phyloP scores from a whole-genome alignment of 2,888 invertebrate species.

The Isoperla grammatica region DNA sequence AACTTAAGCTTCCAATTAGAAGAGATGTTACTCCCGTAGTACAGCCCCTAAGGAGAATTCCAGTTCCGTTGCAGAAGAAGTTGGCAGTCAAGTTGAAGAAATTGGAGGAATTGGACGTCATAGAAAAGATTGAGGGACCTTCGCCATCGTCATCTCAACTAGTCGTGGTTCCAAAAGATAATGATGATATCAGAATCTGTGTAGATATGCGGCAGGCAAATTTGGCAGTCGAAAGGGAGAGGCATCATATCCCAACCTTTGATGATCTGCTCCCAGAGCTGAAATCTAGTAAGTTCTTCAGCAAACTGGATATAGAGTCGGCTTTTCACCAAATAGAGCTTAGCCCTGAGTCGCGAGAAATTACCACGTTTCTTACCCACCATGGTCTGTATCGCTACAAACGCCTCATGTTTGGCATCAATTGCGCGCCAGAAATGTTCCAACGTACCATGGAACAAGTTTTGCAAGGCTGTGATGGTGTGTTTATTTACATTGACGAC shows the following conservation, averaged over 20 bases:
- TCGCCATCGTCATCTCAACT: slow-evolving; percentile 32
- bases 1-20: slow-evolving; percentile 9
- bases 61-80: slow-evolving; percentile 34
- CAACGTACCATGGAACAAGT: too few relatives aligned
- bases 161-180: slow-evolving; percentile 35
- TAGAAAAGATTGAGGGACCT: slow-evolving; percentile 24
- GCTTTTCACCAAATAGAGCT: slow-evolving; percentile 41
- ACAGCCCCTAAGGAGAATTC: too few relatives aligned
- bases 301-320: slow-evolving; percentile 39
- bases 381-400: slow-evolving; percentile 39
- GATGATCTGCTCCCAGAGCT: slow-evolving; percentile 33
- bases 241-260: slow-evolving; percentile 33
- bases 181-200: slow-evolving; percentile 34
- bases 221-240: slow-evolving; percentile 32
- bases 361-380: slow-evolving; percentile 42
- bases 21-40: slow-evolving; percentile 31
- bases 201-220: slow-evolving; percentile 35
- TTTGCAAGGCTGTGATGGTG: too few relatives aligned
- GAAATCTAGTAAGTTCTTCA: slow-evolving; percentile 32
- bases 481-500: too few relatives aligned
- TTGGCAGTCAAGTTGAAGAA: slow-evolving; percentile 33
- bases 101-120: slow-evolving; percentile 24
- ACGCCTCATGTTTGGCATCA: too few relatives aligned
- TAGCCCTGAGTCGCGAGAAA: slow-evolving; percentile 35
- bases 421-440: too few relatives aligned